Base-by-base conservation (phyloP, 2,797 vertebrate genomes). In the Dipus sagitta region DNA sequence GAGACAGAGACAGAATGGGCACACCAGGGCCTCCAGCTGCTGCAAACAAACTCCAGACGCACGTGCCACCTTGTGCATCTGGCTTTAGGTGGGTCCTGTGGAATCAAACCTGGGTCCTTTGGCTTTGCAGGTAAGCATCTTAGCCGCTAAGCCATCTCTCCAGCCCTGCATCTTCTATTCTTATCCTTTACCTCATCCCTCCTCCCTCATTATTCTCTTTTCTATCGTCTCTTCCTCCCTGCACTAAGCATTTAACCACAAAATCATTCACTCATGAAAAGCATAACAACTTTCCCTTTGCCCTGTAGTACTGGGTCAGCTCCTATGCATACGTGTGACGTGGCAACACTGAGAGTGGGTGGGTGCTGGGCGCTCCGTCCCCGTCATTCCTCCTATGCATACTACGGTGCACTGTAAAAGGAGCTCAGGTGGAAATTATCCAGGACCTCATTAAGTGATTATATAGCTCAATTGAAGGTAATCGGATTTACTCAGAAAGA, bases 391-490 rank as follows among this genome's bases (percentile, higher is more conserved):
- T 32, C 42, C 62, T 80, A 20, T 42, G 58, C 77, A 88, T n/a
- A 67, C n/a, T 0, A 84, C n/a, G 90, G 32, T 9, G 4, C 5
- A 1, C 54, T 81, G 28, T 72, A 13, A 87, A 94, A 85, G 14
- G 42, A 96, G 90, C 87, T 86, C 68, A 92, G 26, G 62, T 80
- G 79, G 90, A 89, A 92, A 92, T 71, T 76, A 90, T 80, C 72
- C 87, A 26, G 47, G 81, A 70, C 71, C 62, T 88, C 70, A 47
- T 78, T 88, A 92, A 88, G 76, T 64, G 76, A 85, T 88, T 93
- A 81, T 62, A 84, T 60, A 86, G 32, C 86, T 94, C 86, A 83
- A 52, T 84, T 60, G 62, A 81, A 47, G 47, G 8, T 47, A 47
- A 47, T 47, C 47, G 9, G 47, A 47, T 47, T 47, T 47, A 47